A percentile compares a stretch with the other conserved stretches of the same genome.
These are phyloP conservation scores for Drosophila kurseongensis DNA, from an alignment of 1,140 invertebrate species.

Conservation along the genomic window DNA sequence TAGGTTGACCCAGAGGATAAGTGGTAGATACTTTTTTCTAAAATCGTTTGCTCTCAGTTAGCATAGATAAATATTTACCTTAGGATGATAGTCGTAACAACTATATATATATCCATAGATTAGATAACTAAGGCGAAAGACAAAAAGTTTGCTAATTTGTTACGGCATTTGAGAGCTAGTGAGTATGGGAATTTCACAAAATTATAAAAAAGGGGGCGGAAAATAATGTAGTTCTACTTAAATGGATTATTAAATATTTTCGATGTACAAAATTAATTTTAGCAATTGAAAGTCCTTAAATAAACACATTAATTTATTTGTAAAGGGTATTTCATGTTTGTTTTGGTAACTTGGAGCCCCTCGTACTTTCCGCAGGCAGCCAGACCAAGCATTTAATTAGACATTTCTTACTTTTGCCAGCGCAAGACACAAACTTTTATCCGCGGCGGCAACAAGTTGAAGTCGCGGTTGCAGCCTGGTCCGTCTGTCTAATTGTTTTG, in stretches of 20 bases:
- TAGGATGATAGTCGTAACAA: not conserved
- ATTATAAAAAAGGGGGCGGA: too few relatives aligned
- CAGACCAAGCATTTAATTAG: conserved; percentile 58
- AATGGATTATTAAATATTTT: too few relatives aligned
- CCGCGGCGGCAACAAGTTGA: conserved; percentile 63
- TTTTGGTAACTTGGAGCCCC: conserved; percentile 18
- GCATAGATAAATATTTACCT: not conserved
- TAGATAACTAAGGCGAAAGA: not conserved
- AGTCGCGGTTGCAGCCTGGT: conserved; percentile 28
- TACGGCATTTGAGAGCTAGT: too few relatives aligned
- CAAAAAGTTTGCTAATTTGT: not conserved
- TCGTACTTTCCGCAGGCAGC: too few relatives aligned
- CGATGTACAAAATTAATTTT: too few relatives aligned
- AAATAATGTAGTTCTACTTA: too few relatives aligned
- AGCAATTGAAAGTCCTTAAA: too few relatives aligned
- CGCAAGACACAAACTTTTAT: conserved; percentile 32
- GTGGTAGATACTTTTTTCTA: not conserved
- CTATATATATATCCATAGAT: not conserved
- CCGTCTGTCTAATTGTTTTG: conserved; percentile 69
- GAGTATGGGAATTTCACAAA: too few relatives aligned
- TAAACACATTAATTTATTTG: too few relatives aligned
- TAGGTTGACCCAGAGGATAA: not conserved
- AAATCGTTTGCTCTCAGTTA: not conserved
- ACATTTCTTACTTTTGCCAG: conserved; percentile 67
- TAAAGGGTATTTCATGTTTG: not conserved